These are phyloP conservation scores for Atta texana DNA, from an alignment of 1,140 invertebrate species.

Conservation along the genomic window DNA sequence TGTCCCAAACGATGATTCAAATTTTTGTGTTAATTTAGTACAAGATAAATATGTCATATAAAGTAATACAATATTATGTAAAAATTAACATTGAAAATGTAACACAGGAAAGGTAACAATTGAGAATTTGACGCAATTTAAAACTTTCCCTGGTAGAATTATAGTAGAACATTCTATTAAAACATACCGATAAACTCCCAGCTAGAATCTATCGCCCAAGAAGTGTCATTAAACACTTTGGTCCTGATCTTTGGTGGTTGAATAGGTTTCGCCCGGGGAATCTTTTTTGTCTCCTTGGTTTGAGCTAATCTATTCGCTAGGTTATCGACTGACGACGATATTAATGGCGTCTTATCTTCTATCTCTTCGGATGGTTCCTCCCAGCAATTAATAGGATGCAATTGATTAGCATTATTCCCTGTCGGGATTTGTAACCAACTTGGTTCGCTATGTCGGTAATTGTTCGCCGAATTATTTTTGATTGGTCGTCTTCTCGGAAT, in stretches of 20 bases:
- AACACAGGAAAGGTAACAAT: too few species aligned
- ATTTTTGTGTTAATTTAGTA: too few species aligned
- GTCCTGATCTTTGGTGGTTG: conserved; percentile 90
- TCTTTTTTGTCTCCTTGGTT: conserved; percentile 84
- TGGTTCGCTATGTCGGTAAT: conserved; percentile 89
- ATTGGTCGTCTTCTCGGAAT: conserved; percentile 82
- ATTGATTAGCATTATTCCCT: conserved; percentile 77
- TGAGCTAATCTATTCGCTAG: conserved; percentile 84
- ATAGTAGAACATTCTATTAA: conserved; percentile 12
- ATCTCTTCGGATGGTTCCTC: conserved; percentile 85
- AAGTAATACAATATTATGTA: too few species aligned
- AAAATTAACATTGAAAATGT: too few species aligned
- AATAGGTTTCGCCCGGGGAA: conserved; percentile 90
- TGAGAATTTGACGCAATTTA: too few species aligned
- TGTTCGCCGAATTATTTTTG: conserved; percentile 80
- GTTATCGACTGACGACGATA: conserved; percentile 91
- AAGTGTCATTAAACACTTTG: conserved; percentile 88
- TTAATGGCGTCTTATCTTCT: conserved; percentile 84
- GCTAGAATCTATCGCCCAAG: conserved; percentile 94
- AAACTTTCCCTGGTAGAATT: too few species aligned
- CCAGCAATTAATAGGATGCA: conserved; percentile 88
- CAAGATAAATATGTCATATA: too few species aligned
- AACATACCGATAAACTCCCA: conserved; percentile 94
- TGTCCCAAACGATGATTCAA: too few species aligned
- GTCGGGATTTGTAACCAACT: conserved; percentile 86